Conservation (phyloP, 2,797 vertebrate species). For the Poeciliopsis presidionis region DNA sequence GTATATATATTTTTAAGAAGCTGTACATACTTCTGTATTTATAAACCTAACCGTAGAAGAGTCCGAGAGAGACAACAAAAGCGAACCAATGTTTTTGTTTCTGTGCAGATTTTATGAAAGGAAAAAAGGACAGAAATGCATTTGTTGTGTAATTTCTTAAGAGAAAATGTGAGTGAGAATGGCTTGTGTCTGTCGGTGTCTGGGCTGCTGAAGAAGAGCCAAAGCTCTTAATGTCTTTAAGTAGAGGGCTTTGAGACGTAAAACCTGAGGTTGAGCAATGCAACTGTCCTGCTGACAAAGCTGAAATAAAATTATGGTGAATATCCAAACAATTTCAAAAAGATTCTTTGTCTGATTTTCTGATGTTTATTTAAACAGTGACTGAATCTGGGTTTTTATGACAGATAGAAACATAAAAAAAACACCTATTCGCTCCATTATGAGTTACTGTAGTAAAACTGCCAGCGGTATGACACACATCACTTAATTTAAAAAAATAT, state of each 20-base stretch:
- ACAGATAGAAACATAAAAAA: background rate
- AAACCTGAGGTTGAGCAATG: conserved; percentile 1
- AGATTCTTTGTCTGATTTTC: background rate
- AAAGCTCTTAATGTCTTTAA: conserved; percentile 75
- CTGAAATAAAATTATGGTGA: background rate
- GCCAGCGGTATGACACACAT: background rate
- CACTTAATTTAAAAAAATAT: background rate
- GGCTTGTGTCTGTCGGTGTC: conserved; percentile 30
- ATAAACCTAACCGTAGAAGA: conserved; percentile 38
- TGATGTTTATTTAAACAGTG: background rate
- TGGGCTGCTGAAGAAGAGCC: conserved; percentile 60
- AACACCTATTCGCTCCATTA: background rate
- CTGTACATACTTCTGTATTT: conserved; percentile 72
- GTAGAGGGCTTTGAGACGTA: conserved; percentile 64
- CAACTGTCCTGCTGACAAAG: background rate
- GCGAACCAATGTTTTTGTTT: background rate
- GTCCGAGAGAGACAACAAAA: conserved; percentile 52
- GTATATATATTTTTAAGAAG: conserved; percentile 41
- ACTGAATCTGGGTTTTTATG: background rate
- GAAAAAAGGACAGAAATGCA: background rate
- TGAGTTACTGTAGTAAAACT: background rate
- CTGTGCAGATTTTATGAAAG: background rate
- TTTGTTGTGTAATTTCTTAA: background rate
- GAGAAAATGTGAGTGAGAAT: background rate
- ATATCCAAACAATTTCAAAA: background rate